Conservation (phyloP, 2,797 vertebrate species). For the Alectoris magna region DNA sequence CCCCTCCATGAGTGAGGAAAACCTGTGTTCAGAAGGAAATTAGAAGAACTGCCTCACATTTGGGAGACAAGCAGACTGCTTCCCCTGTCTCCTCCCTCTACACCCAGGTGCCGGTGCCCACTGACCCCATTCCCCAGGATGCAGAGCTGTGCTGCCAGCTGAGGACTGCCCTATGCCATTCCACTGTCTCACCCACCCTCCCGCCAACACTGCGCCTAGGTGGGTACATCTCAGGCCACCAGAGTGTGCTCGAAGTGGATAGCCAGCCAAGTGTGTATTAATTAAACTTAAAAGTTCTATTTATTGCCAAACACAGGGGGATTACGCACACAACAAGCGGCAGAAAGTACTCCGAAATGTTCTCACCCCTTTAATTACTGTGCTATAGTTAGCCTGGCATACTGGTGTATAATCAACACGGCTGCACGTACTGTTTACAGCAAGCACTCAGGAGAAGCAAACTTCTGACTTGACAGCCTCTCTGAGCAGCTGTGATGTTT, state of each 20-base stretch:
- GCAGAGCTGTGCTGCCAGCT: not conserved
- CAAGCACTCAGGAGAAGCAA: conserved; percentile 51
- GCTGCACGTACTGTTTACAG: conserved; percentile 52
- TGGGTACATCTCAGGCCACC: conserved; percentile 67
- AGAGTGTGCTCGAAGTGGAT: conserved; percentile 68
- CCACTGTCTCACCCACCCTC: not conserved
- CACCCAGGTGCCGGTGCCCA: conserved; percentile 13
- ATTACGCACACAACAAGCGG: conserved; percentile 78
- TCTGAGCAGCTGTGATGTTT: not conserved
- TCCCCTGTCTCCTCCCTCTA: conserved; percentile 11
- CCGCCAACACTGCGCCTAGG: conserved; percentile 13
- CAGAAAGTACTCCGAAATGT: conserved; percentile 79
- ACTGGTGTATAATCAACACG: conserved; percentile 75
- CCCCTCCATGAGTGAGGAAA: conserved; percentile 16
- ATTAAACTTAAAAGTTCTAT: conserved; percentile 83
- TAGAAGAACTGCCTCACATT: not conserved
- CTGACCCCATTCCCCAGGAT: conserved; percentile 48
- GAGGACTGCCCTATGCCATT: not conserved
- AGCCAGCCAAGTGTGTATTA: conserved; percentile 80
- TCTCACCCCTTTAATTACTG: conserved; percentile 83
- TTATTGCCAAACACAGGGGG: conserved; percentile 79
- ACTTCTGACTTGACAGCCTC: conserved; percentile 26
- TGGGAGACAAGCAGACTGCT: conserved; percentile 44
- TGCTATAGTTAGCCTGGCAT: conserved; percentile 78
- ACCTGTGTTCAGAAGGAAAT: not conserved